A percentile compares a stretch with the other conserved stretches of the same genome.
Conservation (phyloP, 1,140 invertebrate genomes). For the Formica selysi region DNA sequence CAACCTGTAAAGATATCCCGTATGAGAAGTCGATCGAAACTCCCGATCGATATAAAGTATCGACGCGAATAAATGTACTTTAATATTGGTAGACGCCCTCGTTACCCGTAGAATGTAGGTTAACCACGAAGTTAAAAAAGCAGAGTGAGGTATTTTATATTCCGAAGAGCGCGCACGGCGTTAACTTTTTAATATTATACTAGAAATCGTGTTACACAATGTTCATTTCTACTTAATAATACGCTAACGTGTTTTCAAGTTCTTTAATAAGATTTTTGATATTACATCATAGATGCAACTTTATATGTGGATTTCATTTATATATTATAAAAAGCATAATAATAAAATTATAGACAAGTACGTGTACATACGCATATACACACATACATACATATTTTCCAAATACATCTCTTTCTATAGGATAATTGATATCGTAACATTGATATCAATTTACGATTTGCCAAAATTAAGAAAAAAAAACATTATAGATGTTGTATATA, state of each 20-base stretch:
- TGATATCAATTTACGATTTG: background rate
- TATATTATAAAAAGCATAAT: background rate
- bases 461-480: background rate
- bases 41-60: conserved; percentile 49
- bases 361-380: background rate
- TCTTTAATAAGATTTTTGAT: background rate
- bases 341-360: background rate
- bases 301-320: background rate
- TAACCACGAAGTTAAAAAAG: conserved; percentile 59
- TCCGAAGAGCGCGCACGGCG: conserved; percentile 22
- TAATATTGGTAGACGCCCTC: conserved; percentile 60
- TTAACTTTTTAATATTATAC: conserved; percentile 60
- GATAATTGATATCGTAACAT: background rate
- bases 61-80: conserved; percentile 49
- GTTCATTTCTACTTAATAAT: conserved; percentile 48
- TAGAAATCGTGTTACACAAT: background rate
- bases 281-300: background rate
- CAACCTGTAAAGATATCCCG: conserved; percentile 17
- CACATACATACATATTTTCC: background rate
- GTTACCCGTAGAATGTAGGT: conserved; percentile 60
- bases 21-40: conserved; percentile 34
- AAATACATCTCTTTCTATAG: background rate
- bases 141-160: conserved; percentile 52
- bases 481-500: background rate
- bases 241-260: background rate